Evolutionary conservation across 2,113 vertebrate species (phyloP).

Genomic region (Lepus europaeus): DNA sequence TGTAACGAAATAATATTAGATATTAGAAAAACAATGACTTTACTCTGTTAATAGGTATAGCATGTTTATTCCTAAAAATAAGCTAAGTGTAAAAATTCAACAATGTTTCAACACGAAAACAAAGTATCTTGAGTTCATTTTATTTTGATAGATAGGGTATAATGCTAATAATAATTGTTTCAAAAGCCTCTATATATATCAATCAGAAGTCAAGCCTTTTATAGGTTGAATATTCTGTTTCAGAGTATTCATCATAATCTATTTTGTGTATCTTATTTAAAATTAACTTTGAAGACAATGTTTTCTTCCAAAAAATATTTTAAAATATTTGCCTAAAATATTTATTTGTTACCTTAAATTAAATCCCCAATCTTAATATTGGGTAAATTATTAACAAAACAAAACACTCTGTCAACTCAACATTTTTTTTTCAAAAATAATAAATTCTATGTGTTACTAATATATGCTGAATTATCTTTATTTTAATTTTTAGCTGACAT

Average conservation of each 20-base stretch:
- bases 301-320: not conserved
- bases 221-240: not conserved
- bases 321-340: not conserved
- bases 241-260: too few relatives aligned
- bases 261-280: not conserved
- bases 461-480: too few relatives aligned
- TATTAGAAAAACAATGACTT: not conserved
- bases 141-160: not conserved
- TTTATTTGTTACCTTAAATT: not conserved
- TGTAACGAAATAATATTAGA: not conserved
- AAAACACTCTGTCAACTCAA: too few relatives aligned
- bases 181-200: not conserved
- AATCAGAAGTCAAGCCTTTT: not conserved
- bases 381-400: too few relatives aligned
- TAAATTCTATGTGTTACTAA: too few relatives aligned
- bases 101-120: not conserved
- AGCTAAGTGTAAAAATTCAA: not conserved
- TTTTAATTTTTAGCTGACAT: too few relatives aligned
- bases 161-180: not conserved
- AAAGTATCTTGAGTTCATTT: not conserved
- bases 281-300: not conserved
- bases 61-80: not conserved
- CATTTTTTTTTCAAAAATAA: too few relatives aligned
- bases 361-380: too few relatives aligned
- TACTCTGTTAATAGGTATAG: not conserved